Conservation (phyloP, 2,113 vertebrate species). For the Notarius quadriscutis region DNA sequence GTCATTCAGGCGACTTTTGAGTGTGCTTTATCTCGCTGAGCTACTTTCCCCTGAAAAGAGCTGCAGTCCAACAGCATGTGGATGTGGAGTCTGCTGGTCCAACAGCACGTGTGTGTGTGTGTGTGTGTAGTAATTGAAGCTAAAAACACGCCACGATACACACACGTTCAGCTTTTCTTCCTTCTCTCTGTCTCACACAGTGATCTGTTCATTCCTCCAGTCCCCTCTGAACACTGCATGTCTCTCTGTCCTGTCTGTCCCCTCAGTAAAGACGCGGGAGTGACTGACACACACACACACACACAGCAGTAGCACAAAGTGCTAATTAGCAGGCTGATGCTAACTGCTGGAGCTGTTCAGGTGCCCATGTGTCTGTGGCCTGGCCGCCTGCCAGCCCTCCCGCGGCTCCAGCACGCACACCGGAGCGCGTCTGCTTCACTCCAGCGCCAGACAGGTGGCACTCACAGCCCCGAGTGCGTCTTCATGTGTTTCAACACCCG, state of each 20-base stretch:
- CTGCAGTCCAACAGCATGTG: neutral
- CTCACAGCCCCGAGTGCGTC: too few relatives aligned
- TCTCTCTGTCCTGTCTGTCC: neutral
- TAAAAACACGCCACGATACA: neutral
- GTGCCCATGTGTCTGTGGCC: conserved; percentile 32
- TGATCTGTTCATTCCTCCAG: too few relatives aligned
- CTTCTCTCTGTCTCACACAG: neutral
- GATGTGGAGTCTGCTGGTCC: neutral
- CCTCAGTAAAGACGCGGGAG: conserved; percentile 31
- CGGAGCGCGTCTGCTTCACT: too few relatives aligned
- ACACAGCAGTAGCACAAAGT: conserved; percentile 15
- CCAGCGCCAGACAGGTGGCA: too few relatives aligned
- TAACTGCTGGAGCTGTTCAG: neutral
- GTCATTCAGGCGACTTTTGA: neutral
- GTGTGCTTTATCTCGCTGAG: neutral
- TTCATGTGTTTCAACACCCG: neutral
- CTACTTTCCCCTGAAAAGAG: neutral
- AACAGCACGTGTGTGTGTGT: neutral
- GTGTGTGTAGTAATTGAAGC: neutral
- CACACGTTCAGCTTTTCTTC: neutral
- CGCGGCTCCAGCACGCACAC: neutral
- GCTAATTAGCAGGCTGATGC: conserved; percentile 32
- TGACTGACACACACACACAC: neutral
- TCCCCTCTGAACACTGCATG: neutral
- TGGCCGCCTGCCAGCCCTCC: conserved; percentile 25